Evolutionary conservation across 2,113 vertebrate species (phyloP), one percentile per base, ranked within the genome.

Genomic region (Pelecanoides urinatrix): DNA sequence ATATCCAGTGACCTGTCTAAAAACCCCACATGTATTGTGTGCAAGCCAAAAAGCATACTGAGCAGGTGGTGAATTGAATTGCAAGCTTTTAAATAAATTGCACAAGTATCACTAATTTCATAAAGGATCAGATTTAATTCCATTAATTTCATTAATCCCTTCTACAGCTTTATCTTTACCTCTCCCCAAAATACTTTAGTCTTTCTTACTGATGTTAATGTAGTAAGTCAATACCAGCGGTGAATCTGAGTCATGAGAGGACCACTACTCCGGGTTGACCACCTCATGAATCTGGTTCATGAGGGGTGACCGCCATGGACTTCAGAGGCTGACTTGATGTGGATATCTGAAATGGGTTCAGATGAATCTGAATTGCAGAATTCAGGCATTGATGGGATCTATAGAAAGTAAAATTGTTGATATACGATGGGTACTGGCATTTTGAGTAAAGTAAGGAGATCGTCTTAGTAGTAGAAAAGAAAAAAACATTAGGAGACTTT

Each of bases 1-100:
- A 3, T 62, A 23, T 22, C 30, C 45, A 49, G 34, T 40, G 63
- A 27, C 25, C 12, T 13, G 7, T 52, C 45, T 65, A 8, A 61
- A 42, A 49, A 21, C 2, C 3, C 4, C 18, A 9, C 12, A 0
- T 9, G 16, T 52, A 4, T 49, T 74, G 34, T 53, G 12, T 25
- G 19, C 50, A 53, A 49, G 36, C 15, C 42, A n/a, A 42, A 74
- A 84, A 52, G 16, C 34, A 22, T 29, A 22, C 21, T 2, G 25
- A 59, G 34, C 50, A 62, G 23, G 14, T 61, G 42, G 45, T 19
- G 14, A 84, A 53, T 5, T 25, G 34, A 80, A 50, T 61, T 4
- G 30, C 22, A 25, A 50, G 7, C 5, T 90, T 67, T 67, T n/a
- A 19, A 80, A 50, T 71, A 74, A 56, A 59, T 70, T 75, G 34